These are phyloP conservation scores for Corbicula japonica DNA, from an alignment of 2,888 invertebrate genomes.

Conservation along the genomic window DNA sequence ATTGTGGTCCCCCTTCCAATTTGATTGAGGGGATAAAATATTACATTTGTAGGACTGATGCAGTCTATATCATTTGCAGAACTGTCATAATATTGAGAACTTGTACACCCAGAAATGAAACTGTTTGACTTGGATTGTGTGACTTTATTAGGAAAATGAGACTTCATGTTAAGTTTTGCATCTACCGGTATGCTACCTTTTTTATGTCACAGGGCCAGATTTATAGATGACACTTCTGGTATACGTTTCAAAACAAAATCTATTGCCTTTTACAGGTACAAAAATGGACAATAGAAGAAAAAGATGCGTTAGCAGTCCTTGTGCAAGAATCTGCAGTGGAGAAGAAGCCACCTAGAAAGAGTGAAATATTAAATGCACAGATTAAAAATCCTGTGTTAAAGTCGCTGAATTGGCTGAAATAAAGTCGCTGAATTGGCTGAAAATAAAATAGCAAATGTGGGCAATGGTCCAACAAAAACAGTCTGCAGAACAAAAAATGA, in stretches of 20 bases:
- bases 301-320: background rate
- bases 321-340: background rate
- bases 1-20: slow-evolving; percentile 7
- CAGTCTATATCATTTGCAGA: slow-evolving; percentile 3
- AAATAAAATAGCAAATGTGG: slow-evolving; percentile 8
- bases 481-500: slow-evolving; percentile 7
- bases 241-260: background rate
- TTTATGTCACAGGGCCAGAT: slow-evolving; percentile 3
- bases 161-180: background rate
- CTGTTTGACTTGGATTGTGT: slow-evolving; percentile 1
- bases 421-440: background rate
- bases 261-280: background rate
- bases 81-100: slow-evolving; percentile 4
- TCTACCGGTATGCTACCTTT: background rate
- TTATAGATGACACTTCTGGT: background rate
- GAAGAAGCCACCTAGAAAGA: slow-evolving; percentile 6
- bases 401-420: background rate
- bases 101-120: slow-evolving; percentile 1
- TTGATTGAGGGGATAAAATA: too few species aligned
- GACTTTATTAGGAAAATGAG: slow-evolving; percentile 10
- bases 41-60: slow-evolving; percentile 3
- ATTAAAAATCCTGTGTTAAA: background rate
- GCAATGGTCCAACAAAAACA: background rate
- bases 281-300: background rate
- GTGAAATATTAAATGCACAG: background rate